Evolutionary conservation across 2,888 invertebrate species (phyloP).

Genomic region (Zelleria hepariella): DNA sequence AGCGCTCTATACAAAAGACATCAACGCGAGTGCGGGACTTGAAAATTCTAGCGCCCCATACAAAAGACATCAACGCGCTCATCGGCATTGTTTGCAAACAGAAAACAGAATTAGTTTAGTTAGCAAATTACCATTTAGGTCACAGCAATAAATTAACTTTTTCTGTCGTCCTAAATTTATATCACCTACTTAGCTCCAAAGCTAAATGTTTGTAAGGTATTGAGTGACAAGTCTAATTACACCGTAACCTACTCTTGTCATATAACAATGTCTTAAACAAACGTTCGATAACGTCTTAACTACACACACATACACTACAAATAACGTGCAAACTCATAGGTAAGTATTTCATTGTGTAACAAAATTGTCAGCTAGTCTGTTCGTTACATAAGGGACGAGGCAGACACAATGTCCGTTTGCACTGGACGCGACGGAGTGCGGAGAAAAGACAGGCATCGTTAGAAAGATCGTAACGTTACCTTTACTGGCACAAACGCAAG

Average conservation of each 20-base stretch:
- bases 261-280: background rate
- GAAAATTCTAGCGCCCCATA: background rate
- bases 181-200: no score
- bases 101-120: background rate
- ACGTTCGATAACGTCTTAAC: background rate
- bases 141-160: background rate
- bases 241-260: background rate
- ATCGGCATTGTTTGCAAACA: background rate
- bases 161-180: background rate
- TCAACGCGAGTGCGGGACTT: background rate
- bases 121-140: no score
- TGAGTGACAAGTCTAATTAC: background rate
- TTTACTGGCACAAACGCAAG: no score
- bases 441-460: background rate
- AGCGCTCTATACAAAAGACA: conserved; percentile 3
- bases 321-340: no score
- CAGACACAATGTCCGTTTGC: background rate
- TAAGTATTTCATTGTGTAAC: background rate
- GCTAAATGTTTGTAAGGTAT: background rate
- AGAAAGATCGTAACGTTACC: background rate
- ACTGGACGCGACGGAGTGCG: background rate
- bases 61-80: background rate
- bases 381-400: background rate
- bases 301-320: background rate
- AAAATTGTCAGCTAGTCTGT: background rate